These are phyloP conservation scores for Genyomyrus donnyi DNA, from an alignment of 2,113 vertebrate species.

Conservation along the genomic window DNA sequence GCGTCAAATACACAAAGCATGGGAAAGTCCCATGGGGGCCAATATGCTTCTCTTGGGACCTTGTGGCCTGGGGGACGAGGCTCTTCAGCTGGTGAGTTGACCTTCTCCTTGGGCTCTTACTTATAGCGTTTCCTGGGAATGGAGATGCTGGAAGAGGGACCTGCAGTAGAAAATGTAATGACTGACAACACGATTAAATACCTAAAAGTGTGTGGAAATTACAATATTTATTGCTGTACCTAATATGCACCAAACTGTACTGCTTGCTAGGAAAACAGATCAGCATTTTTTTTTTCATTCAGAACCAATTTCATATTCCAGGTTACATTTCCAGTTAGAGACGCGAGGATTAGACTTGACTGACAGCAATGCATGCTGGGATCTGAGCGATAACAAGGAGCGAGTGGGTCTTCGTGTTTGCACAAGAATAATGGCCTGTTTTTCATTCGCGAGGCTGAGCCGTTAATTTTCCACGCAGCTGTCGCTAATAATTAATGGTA, in stretches of 20 bases:
- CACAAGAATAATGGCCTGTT: not conserved
- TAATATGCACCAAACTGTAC: not conserved
- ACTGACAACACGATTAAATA: not conserved
- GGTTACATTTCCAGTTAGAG: not conserved
- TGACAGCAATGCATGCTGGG: constrained; percentile 7
- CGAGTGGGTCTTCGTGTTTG: not conserved
- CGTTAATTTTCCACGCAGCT: not conserved
- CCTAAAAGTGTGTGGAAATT: not conserved
- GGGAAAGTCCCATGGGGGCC: not conserved
- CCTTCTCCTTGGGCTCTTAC: not conserved
- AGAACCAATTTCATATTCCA: not conserved
- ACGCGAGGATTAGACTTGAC: not conserved
- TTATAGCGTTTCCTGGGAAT: not conserved
- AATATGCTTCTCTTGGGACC: not conserved
- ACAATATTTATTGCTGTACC: not conserved
- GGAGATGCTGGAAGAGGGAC: not conserved
- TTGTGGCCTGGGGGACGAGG: not conserved
- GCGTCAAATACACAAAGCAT: not conserved
- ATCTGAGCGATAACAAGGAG: not conserved
- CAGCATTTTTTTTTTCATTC: not conserved
- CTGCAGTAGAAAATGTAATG: not conserved
- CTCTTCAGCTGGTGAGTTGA: not conserved
- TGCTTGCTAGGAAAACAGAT: not conserved
- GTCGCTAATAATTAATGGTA: constrained; percentile 2
- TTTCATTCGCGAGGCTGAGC: not conserved